These are phyloP conservation scores for Xiphorhynchus erythropygius DNA, from an alignment of 2,797 vertebrate species.

Conservation along the genomic window DNA sequence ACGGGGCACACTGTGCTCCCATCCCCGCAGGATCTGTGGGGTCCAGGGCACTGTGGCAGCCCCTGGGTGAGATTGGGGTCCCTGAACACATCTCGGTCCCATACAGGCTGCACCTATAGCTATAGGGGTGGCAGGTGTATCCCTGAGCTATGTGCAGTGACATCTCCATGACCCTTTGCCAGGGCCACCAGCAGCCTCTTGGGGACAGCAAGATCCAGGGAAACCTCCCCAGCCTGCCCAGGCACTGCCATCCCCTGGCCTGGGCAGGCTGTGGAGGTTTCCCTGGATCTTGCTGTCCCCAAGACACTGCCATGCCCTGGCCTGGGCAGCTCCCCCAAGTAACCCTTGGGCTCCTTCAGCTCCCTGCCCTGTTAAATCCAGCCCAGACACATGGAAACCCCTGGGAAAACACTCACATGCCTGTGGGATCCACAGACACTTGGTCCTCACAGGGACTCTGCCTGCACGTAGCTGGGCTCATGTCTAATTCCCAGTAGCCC, in stretches of 20 bases:
- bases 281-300: too few relatives aligned
- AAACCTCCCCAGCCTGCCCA: not conserved
- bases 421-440: not conserved
- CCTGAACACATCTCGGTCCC: accelerated
- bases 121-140: accelerated
- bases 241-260: accelerated
- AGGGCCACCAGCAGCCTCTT: not conserved
- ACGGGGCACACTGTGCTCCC: not conserved
- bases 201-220: accelerated
- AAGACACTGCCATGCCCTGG: accelerated
- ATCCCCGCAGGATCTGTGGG: accelerated
- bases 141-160: accelerated
- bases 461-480: accelerated
- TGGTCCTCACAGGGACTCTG: not conserved
- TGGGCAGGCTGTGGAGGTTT: not conserved
- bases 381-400: accelerated
- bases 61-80: too few relatives aligned
- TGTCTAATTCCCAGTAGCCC: not conserved
- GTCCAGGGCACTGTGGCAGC: not conserved
- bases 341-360: accelerated
- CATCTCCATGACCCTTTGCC: accelerated
- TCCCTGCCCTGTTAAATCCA: not conserved
- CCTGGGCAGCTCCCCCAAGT: not conserved
- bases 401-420: accelerated
- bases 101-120: accelerated